Conservation (phyloP, 2,797 vertebrate species). For the Ficedula albicollis region DNA sequence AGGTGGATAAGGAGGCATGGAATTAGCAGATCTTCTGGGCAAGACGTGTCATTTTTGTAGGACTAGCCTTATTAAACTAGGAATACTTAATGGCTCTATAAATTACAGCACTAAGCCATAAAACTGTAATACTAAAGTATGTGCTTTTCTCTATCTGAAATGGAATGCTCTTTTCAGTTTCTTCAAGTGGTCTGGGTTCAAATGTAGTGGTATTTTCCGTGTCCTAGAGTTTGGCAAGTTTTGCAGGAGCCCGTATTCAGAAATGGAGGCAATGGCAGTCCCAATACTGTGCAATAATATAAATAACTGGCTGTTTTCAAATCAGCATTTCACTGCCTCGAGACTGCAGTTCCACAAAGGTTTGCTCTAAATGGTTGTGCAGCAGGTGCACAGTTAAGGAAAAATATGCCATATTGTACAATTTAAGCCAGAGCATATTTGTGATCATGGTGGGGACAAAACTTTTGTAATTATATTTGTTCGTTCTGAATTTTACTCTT, state of each 20-base stretch:
- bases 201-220: background rate
- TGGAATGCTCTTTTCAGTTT: background rate
- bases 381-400: background rate
- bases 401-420: background rate
- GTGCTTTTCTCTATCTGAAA: background rate
- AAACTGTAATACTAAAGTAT: background rate
- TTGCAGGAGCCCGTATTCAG: background rate
- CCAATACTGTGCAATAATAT: background rate
- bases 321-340: background rate
- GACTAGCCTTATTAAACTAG: background rate
- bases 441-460: background rate
- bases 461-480: background rate
- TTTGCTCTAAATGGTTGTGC: background rate
- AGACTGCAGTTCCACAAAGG: background rate
- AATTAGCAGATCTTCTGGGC: background rate
- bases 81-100: background rate
- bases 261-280: background rate
- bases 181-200: background rate
- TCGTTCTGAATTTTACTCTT: background rate
- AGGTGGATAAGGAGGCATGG: rapidly evolving
- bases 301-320: background rate
- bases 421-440: background rate
- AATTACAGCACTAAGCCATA: background rate
- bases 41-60: background rate
- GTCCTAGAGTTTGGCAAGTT: background rate